A percentile compares a stretch with the other conserved stretches of the same genome.
These are phyloP conservation scores for Hyaena hyaena DNA, from an alignment of 2,113 vertebrate species.

Conservation along the genomic window DNA sequence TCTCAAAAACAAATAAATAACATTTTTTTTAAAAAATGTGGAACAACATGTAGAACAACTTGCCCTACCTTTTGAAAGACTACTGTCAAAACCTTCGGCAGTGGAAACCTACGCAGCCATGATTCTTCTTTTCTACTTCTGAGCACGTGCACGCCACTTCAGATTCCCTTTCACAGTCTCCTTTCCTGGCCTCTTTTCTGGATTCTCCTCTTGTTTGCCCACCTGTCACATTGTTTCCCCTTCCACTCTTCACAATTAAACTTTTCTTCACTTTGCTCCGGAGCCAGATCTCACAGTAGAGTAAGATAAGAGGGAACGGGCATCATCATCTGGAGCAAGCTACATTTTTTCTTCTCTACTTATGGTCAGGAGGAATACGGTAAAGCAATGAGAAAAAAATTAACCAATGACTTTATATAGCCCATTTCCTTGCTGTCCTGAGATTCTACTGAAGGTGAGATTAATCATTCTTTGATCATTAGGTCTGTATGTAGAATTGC, in stretches of 20 bases:
- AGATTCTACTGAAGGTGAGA: background rate
- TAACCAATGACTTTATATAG: background rate
- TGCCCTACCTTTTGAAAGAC: background rate
- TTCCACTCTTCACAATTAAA: background rate
- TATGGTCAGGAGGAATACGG: background rate
- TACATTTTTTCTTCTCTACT: background rate
- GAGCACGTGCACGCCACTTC: background rate
- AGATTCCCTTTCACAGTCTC: background rate
- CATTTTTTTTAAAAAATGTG: too few relatives aligned
- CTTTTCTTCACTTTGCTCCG: background rate
- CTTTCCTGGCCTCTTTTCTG: background rate
- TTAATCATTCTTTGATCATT: background rate
- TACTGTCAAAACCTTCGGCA: background rate
- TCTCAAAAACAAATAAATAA: too few relatives aligned
- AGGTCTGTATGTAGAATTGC: background rate
- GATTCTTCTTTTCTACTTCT: background rate
- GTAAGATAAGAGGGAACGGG: background rate
- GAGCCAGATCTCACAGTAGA: background rate
- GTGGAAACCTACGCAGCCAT: background rate
- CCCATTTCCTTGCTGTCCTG: background rate
- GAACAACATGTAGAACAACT: background rate
- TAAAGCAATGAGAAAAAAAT: conserved; percentile 6
- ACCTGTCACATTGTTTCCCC: background rate
- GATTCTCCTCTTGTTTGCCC: conserved; percentile 39
- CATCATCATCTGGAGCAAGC: background rate